phyloP scores from a whole-genome alignment of 2,888 invertebrate genomes.

The Andricus curvator region DNA sequence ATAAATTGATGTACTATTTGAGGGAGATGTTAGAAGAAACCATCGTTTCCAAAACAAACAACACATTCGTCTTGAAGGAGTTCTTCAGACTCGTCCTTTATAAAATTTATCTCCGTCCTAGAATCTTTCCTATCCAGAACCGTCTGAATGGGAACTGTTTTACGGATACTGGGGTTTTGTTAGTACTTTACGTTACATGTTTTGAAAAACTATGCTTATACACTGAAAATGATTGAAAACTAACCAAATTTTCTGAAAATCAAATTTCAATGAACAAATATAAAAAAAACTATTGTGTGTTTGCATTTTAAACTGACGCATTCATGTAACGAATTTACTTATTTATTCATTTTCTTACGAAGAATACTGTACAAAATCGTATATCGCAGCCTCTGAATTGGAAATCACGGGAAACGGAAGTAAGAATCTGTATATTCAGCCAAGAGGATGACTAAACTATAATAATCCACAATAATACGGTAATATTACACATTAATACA shows the following conservation, averaged over 20 bases:
- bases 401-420: not conserved
- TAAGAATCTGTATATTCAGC: not conserved
- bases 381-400: not conserved
- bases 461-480: not conserved
- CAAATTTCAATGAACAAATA: too few relatives aligned
- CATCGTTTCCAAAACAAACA: slow-evolving; percentile 4
- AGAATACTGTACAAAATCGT: too few relatives aligned
- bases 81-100: not conserved
- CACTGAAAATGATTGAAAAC: too few relatives aligned
- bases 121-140: too few relatives aligned
- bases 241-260: too few relatives aligned
- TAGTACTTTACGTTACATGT: not conserved
- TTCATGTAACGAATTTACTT: too few relatives aligned
- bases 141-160: not conserved
- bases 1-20: not conserved
- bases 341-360: too few relatives aligned
- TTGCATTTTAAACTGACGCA: not conserved
- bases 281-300: too few relatives aligned
- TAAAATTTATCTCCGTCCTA: not conserved
- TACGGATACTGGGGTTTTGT: not conserved
- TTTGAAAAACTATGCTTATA: too few relatives aligned
- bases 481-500: not conserved
- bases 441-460: not conserved
- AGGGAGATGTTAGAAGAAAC: not conserved
- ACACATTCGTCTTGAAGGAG: not conserved